Conservation (phyloP, 2,888 invertebrate species). For the Hemithea aestivaria region DNA sequence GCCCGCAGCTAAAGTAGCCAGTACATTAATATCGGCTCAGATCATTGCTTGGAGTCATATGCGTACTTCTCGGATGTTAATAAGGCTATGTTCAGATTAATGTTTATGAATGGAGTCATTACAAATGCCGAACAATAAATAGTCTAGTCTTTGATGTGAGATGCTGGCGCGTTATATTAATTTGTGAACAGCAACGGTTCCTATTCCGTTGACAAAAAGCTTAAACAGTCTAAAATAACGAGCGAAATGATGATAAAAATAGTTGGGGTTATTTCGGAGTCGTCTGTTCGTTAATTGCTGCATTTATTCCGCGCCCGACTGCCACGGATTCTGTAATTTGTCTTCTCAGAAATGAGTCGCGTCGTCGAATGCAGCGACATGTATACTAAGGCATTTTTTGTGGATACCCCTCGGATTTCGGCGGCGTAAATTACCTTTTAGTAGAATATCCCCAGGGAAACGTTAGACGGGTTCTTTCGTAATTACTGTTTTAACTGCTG, state of each 20-base stretch:
- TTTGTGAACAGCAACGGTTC: slow-evolving; percentile 41
- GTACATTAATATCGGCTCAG: slow-evolving; percentile 54
- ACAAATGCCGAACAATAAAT: slow-evolving; percentile 38
- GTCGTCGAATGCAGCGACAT: slow-evolving; percentile 75
- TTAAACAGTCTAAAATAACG: slow-evolving; percentile 65
- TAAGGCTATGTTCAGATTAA: slow-evolving; percentile 35
- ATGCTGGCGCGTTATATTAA: slow-evolving; percentile 36
- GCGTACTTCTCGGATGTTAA: slow-evolving; percentile 36
- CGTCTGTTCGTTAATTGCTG: slow-evolving; percentile 70
- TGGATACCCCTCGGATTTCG: slow-evolving; percentile 64
- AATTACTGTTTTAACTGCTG: slow-evolving; percentile 75
- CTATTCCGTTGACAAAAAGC: slow-evolving; percentile 49
- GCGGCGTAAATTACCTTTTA: slow-evolving; percentile 74
- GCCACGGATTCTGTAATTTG: slow-evolving; percentile 74
- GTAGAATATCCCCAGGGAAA: slow-evolving; percentile 70
- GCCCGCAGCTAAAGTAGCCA: slow-evolving; percentile 52
- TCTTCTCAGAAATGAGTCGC: slow-evolving; percentile 78
- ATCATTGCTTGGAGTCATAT: slow-evolving; percentile 47
- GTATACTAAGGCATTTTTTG: slow-evolving; percentile 52
- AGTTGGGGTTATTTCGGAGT: slow-evolving; percentile 58
- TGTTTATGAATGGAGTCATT: slow-evolving; percentile 42
- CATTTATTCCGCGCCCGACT: slow-evolving; percentile 70
- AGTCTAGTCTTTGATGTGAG: slow-evolving; percentile 47
- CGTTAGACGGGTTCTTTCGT: slow-evolving; percentile 70
- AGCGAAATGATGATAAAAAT: slow-evolving; percentile 66